Conservation (phyloP, 2,888 invertebrate genomes). For the Onchidella celtica region DNA sequence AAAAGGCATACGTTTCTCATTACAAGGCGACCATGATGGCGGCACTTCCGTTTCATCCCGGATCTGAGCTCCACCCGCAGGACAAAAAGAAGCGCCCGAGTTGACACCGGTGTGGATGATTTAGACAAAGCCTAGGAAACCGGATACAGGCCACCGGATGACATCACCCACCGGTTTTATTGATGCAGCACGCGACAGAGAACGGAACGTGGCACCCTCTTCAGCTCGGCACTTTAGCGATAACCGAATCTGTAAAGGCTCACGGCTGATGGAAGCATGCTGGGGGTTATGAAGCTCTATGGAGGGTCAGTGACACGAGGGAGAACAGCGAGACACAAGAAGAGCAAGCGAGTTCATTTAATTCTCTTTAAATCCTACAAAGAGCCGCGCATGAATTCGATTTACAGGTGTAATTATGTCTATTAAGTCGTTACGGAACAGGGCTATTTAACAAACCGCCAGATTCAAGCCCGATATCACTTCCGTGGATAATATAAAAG, state of each 20-base stretch:
- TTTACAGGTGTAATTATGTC: too few relatives aligned
- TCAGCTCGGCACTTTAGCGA: neutral
- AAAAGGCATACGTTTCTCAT: too few relatives aligned
- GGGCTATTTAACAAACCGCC: too few relatives aligned
- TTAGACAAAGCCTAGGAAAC: conserved; percentile 4
- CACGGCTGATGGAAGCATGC: neutral
- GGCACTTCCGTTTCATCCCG: conserved; percentile 5
- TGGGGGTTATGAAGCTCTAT: neutral
- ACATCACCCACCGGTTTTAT: neutral
- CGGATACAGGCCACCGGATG: neutral
- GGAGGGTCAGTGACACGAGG: neutral
- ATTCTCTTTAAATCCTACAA: too few relatives aligned
- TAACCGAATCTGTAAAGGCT: neutral
- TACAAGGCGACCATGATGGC: too few relatives aligned
- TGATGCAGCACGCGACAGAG: neutral
- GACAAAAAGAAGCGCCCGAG: conserved; percentile 7
- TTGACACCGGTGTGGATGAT: conserved; percentile 5
- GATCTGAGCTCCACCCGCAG: neutral
- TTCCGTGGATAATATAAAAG: too few relatives aligned
- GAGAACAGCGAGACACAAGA: too few relatives aligned
- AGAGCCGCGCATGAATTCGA: too few relatives aligned
- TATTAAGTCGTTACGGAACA: too few relatives aligned
- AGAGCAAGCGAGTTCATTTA: too few relatives aligned
- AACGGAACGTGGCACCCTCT: too few relatives aligned
- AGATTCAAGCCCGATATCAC: too few relatives aligned